A percentile compares a stretch with the other conserved stretches of the same genome.
These are phyloP conservation scores for Sipha maydis DNA, from an alignment of 2,888 invertebrate genomes.

Conservation along the genomic window DNA sequence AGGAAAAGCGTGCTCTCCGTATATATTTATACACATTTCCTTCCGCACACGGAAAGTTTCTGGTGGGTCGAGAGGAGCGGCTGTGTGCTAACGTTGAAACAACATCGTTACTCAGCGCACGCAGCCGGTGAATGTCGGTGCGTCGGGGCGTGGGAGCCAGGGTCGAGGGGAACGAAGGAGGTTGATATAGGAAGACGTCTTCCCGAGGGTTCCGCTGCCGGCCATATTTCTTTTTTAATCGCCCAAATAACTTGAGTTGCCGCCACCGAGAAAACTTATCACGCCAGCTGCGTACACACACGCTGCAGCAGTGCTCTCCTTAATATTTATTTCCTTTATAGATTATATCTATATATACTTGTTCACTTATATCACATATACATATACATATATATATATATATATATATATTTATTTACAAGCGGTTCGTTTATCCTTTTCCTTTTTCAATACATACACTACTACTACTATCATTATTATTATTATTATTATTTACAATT, in stretches of 20 bases:
- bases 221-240: constrained; percentile 60
- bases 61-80: background rate
- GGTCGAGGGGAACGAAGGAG: background rate
- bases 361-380: background rate
- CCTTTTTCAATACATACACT: background rate
- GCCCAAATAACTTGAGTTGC: constrained; percentile 29
- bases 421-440: background rate
- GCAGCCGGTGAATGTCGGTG: background rate
- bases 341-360: background rate
- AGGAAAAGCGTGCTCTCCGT: constrained; percentile 28
- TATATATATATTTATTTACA: background rate
- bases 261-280: constrained; percentile 46
- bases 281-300: constrained; percentile 32
- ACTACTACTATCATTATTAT: too few species aligned
- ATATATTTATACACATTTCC: background rate
- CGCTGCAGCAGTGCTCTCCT: background rate
- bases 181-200: constrained; percentile 55
- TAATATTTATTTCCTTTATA: background rate
- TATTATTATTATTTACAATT: background rate
- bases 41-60: constrained; percentile 22
- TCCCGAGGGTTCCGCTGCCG: constrained; percentile 43
- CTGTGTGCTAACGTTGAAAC: constrained; percentile 54
- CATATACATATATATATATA: background rate
- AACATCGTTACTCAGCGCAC: constrained; percentile 56
- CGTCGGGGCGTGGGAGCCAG: background rate